Base-by-base conservation (phyloP, 2,888 invertebrate species). In the Diachrysia chrysitis region DNA sequence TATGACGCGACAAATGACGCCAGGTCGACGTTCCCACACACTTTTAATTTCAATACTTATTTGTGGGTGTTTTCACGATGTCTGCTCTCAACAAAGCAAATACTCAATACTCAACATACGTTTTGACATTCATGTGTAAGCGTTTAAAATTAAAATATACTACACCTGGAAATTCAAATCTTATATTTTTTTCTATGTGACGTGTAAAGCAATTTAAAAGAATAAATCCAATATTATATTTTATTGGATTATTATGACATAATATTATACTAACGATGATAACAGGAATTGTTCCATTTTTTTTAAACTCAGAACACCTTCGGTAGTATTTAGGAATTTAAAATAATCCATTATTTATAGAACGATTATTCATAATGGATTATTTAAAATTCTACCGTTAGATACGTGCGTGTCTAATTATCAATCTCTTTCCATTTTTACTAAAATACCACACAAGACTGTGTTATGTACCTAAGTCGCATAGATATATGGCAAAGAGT, bases 1-100 rank as follows among this genome's bases (percentile, higher is more conserved):
- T 51, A 29, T 70, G 76, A 78, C 72, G 81, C 58, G 61, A 59
- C 19, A 14, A 25, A 48, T 78, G 78, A 78, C 70, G 75, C 54
- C 65, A 54, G 42, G 35, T 61, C 42, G 48, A 32, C 63, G 67
- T 69, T 66, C 61, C 65, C 69, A 64, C 56, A 53, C 71, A 71
- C 56, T 42, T 66, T 46, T 55, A n/a, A 54, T 53, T 58, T 61
- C 62, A 29, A 59, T 55, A 51, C 42, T 68, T 58, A 59, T 54
- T 74, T 67, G 71, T 80, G 64, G 61, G 61, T 66, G 71, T 73
- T 65, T 51, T 51, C 23, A 51, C 48, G n/a, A 64, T 59, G 48
- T 68, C 54, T 51, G 63, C 58, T 32, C 42, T 56, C 62, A 51
- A 25, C 48, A 9, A 23, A 51, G 48, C 32, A 17, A 42, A 12